phyloP scores from a whole-genome alignment of 2,888 invertebrate species.

The Epirrhoe alternata region DNA sequence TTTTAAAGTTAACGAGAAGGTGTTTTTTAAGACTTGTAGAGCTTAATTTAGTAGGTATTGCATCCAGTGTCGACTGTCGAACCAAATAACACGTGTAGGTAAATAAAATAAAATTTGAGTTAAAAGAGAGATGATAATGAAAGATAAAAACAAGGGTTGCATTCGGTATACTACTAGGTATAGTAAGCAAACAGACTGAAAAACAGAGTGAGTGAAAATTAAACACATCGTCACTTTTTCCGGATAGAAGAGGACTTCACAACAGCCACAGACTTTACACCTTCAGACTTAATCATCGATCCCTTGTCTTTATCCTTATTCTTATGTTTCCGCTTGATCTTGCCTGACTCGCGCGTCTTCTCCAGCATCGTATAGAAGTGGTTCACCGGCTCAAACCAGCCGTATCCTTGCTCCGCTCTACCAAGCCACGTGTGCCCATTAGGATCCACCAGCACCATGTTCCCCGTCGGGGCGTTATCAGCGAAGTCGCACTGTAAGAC shows the following conservation, averaged over 20 bases:
- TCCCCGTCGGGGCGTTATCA: slow-evolving; percentile 79
- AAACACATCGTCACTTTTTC: slow-evolving; percentile 5
- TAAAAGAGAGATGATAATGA: too few relatives aligned
- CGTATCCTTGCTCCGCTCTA: slow-evolving; percentile 66
- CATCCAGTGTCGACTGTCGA: neutral
- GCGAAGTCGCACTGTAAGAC: slow-evolving; percentile 75
- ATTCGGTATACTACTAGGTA: too few relatives aligned
- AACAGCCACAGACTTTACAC: neutral
- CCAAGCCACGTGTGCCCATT: slow-evolving; percentile 84
- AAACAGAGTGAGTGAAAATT: too few relatives aligned
- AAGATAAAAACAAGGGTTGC: neutral
- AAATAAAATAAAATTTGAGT: too few relatives aligned
- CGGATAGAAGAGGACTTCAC: neutral
- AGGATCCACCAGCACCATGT: slow-evolving; percentile 76
- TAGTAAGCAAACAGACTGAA: too few relatives aligned
- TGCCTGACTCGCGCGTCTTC: slow-evolving; percentile 49
- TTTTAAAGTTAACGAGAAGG: slow-evolving; percentile 38
- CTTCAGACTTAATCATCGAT: neutral
- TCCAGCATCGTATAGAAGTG: slow-evolving; percentile 72
- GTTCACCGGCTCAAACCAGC: slow-evolving; percentile 73
- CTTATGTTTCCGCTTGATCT: slow-evolving; percentile 38
- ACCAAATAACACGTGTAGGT: too few relatives aligned
- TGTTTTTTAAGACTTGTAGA: slow-evolving; percentile 27
- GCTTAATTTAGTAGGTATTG: slow-evolving; percentile 28
- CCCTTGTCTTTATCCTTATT: neutral